phyloP scores from a whole-genome alignment of 2,888 invertebrate genomes.

The Trichopria drosophilae region DNA sequence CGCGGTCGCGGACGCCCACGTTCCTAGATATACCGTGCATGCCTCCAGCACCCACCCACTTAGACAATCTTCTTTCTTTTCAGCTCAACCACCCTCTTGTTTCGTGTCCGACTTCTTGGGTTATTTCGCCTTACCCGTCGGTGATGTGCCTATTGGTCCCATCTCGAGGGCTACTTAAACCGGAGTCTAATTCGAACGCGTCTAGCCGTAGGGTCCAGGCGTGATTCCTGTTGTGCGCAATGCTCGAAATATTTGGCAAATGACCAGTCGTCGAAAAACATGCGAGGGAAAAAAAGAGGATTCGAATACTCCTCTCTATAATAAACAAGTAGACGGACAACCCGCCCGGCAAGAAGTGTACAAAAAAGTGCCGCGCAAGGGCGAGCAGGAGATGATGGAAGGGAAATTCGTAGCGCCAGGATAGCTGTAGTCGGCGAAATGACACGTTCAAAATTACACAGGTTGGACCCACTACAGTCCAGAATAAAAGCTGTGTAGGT shows the following conservation, averaged over 20 bases:
- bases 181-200: slow-evolving; percentile 18
- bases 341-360: slow-evolving; percentile 27
- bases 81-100: background rate
- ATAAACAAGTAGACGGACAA: slow-evolving; percentile 8
- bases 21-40: slow-evolving; percentile 33
- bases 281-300: slow-evolving; percentile 28
- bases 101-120: no score
- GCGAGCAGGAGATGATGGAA: slow-evolving; percentile 4
- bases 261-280: slow-evolving; percentile 41
- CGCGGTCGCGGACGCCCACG: slow-evolving; percentile 38
- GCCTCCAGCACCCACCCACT: slow-evolving; percentile 28
- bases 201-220: slow-evolving; percentile 24
- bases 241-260: slow-evolving; percentile 56
- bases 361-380: slow-evolving; percentile 19
- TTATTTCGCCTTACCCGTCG: no score
- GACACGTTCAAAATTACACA: slow-evolving; percentile 54
- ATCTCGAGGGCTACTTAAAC: no score
- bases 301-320: slow-evolving; percentile 28
- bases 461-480: slow-evolving; percentile 27
- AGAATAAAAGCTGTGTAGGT: slow-evolving; percentile 18
- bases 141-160: no score
- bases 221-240: no score
- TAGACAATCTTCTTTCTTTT: background rate
- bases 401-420: slow-evolving; percentile 28
- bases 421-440: slow-evolving; percentile 43